Evolutionary conservation across 37 sponge, comb jelly and placozoan species (phyloP).

Genomic region (Beroe forskalii): DNA sequence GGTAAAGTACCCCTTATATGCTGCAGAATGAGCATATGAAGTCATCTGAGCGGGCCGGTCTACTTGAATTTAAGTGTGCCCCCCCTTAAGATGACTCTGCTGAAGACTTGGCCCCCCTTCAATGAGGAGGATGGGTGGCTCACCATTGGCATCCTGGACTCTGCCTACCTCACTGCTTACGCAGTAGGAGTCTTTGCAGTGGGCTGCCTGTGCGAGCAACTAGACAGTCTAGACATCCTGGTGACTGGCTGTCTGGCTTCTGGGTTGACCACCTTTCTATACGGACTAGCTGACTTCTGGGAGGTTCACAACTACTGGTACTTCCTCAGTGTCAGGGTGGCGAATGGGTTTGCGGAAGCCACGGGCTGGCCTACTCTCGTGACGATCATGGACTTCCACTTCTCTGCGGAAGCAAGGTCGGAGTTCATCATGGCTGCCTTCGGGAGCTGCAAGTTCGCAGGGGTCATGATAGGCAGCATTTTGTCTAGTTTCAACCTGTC

Average conservation of each 20-base stretch:
- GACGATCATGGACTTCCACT: background rate
- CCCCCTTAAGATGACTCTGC: background rate
- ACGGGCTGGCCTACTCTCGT: slow-evolving; percentile 2
- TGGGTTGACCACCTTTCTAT: slow-evolving; percentile 9
- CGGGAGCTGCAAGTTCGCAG: slow-evolving; percentile 39
- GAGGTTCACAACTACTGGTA: slow-evolving; percentile 61
- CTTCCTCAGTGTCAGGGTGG: background rate
- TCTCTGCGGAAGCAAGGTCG: background rate
- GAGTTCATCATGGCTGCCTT: slow-evolving; percentile 37
- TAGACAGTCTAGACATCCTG: background rate
- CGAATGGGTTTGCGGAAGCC: slow-evolving; percentile 25
- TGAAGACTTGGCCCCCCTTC: slow-evolving; percentile 21
- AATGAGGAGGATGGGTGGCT: slow-evolving; percentile 1
- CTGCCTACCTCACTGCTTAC: slow-evolving; percentile 11
- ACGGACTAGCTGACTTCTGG: slow-evolving; percentile 44
- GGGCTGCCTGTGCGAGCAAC: slow-evolving; percentile 28
- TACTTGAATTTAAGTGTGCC: too few relatives aligned
- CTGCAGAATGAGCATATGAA: too few relatives aligned
- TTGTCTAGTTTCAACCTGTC: slow-evolving; percentile 16
- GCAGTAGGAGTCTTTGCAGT: slow-evolving; percentile 25
- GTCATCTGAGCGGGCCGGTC: too few relatives aligned
- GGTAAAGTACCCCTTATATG: too few relatives aligned
- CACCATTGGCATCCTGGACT: background rate
- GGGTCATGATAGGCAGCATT: background rate
- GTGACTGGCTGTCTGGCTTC: slow-evolving; percentile 16